These are phyloP conservation scores for Thysanoteuthis rhombus DNA, from an alignment of 2,888 invertebrate species.

Conservation along the genomic window DNA sequence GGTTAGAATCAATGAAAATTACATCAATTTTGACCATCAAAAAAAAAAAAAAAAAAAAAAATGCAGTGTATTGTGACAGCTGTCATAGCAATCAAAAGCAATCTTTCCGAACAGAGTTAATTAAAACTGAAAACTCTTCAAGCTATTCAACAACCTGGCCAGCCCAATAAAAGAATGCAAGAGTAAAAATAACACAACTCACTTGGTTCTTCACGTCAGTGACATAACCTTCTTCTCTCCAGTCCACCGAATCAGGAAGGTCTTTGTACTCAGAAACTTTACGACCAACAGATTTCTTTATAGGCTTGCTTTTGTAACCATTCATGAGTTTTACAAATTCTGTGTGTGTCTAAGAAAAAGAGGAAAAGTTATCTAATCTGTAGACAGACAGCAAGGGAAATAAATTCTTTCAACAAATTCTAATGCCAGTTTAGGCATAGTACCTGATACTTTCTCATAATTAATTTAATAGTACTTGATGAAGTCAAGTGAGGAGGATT, in stretches of 20 bases:
- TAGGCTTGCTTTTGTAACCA: neutral
- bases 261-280: neutral
- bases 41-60: too few relatives aligned
- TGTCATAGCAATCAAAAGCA: too few relatives aligned
- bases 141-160: too few relatives aligned
- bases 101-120: too few relatives aligned
- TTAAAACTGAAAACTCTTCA: too few relatives aligned
- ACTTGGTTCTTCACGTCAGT: neutral
- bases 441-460: neutral
- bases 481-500: neutral
- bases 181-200: neutral
- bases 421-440: neutral
- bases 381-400: neutral
- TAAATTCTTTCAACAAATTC: neutral
- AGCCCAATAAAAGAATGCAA: too few relatives aligned
- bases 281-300: neutral
- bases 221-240: neutral
- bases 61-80: too few relatives aligned
- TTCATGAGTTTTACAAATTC: neutral
- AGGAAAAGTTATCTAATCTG: neutral
- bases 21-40: too few relatives aligned
- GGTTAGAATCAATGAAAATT: too few relatives aligned
- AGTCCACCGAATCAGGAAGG: neutral
- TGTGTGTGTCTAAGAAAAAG: neutral
- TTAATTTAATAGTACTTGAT: neutral